Percentiles rank a stretch among this genome's conserved stretches.
Evolutionary conservation across 2,888 invertebrate species (phyloP).

Genomic region (Caenorhabditis virilis): DNA sequence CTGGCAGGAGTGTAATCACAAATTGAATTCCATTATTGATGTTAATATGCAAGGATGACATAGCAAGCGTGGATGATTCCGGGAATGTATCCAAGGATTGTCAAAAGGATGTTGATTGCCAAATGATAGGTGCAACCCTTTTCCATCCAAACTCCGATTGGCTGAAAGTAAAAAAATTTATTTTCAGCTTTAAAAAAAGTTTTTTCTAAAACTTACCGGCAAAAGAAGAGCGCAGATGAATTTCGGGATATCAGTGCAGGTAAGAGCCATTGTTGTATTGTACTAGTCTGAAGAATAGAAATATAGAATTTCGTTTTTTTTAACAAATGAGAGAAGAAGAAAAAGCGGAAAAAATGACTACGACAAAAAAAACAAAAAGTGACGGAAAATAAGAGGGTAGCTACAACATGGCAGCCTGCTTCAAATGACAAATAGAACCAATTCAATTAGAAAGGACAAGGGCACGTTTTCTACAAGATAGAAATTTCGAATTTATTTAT

Average conservation of each 20-base stretch:
- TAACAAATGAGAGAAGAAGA: no score
- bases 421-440: no score
- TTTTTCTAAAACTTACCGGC: constrained; percentile 37
- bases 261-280: constrained; percentile 36
- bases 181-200: background rate
- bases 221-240: constrained; percentile 48
- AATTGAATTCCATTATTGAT: background rate
- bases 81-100: constrained; percentile 59
- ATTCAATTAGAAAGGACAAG: no score
- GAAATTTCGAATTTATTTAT: no score
- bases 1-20: background rate
- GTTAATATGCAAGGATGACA: constrained; percentile 45
- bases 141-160: constrained; percentile 56
- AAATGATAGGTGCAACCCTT: constrained; percentile 54
- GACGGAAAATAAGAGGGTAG: no score
- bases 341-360: background rate
- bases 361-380: background rate
- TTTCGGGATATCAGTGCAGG: constrained; percentile 50
- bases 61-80: constrained; percentile 56
- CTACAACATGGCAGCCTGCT: no score
- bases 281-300: background rate
- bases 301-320: background rate
- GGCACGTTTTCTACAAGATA: no score
- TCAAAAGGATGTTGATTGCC: constrained; percentile 55
- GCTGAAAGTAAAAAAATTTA: constrained; percentile 29